These are phyloP conservation scores for Bolborhynchus lineola DNA, from an alignment of 2,113 vertebrate species.

Conservation along the genomic window DNA sequence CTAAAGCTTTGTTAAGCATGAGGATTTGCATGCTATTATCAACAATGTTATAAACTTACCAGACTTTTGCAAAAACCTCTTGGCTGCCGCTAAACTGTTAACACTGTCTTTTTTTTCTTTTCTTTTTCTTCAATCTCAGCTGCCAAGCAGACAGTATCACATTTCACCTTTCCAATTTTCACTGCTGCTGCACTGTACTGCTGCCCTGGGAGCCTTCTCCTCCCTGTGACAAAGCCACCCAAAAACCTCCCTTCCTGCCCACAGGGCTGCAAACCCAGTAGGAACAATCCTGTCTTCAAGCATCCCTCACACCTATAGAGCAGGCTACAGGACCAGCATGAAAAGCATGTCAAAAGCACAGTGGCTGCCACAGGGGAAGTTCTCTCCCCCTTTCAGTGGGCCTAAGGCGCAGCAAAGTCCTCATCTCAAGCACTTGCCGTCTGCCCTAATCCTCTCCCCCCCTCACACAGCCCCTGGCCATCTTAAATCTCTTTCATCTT, in stretches of 20 bases:
- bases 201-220: neutral
- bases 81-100: neutral
- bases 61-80: neutral
- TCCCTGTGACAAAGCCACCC: neutral
- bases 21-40: conserved; percentile 35
- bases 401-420: neutral
- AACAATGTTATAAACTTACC: conserved; percentile 1
- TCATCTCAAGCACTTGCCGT: neutral
- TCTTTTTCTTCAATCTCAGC: neutral
- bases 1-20: conserved; percentile 40
- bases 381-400: neutral
- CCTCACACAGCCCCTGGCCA: neutral
- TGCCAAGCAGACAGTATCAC: neutral
- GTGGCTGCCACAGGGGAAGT: rapidly evolving
- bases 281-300: neutral
- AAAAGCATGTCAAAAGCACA: rapidly evolving
- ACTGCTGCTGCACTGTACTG: neutral
- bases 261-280: neutral
- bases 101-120: neutral
- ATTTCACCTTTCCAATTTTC: neutral
- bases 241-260: neutral
- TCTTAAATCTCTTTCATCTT: neutral
- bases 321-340: neutral
- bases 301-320: neutral
- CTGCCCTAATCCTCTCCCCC: neutral